These are phyloP conservation scores for Phaenicophaeus curvirostris DNA, from an alignment of 2,797 vertebrate species.

Conservation along the genomic window DNA sequence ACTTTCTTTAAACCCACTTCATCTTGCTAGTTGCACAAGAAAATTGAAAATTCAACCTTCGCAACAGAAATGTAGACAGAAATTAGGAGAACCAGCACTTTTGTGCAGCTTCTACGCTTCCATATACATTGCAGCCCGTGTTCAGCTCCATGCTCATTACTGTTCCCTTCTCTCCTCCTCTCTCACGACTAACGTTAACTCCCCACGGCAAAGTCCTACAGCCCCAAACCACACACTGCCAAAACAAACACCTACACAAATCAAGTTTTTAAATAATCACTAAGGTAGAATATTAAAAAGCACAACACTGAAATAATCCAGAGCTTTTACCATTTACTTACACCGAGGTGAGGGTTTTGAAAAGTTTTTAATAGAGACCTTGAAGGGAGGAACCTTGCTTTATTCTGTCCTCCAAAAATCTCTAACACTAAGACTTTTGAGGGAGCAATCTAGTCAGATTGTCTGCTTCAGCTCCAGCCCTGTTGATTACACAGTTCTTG, in stretches of 20 bases:
- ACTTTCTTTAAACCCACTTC: not conserved
- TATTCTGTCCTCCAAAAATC: not conserved
- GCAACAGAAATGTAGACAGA: fast-evolving
- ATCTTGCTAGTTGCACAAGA: too few relatives aligned
- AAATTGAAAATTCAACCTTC: not conserved
- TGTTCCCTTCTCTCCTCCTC: not conserved
- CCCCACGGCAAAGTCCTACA: not conserved
- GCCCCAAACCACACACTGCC: not conserved
- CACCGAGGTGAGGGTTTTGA: not conserved
- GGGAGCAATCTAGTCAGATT: not conserved
- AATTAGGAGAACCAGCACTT: not conserved
- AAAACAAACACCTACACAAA: fast-evolving
- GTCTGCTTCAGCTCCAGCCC: not conserved
- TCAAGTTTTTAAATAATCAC: not conserved
- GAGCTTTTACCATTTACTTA: not conserved
- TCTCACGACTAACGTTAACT: fast-evolving
- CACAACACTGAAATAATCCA: fast-evolving
- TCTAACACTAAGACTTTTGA: not conserved
- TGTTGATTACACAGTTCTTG: not conserved
- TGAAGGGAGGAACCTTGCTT: not conserved
- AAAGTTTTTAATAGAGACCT: not conserved
- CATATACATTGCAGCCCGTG: fast-evolving
- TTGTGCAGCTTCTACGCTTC: not conserved
- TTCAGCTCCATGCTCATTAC: fast-evolving
- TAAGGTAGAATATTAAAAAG: not conserved